These are phyloP conservation scores for Brachylomia viminalis DNA, from an alignment of 2,888 invertebrate species.

Conservation along the genomic window DNA sequence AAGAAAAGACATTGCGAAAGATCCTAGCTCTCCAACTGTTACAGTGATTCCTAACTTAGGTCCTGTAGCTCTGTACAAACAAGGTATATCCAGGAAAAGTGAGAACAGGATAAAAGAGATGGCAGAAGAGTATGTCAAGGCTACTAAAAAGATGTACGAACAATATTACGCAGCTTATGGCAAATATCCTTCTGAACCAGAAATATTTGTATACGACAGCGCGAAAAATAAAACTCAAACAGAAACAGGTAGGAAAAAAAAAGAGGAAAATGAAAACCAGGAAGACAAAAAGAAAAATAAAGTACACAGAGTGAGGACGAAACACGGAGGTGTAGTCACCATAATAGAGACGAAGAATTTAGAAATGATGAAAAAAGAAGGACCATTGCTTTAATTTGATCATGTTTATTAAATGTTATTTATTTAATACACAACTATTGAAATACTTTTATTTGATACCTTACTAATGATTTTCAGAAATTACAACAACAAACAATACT, in stretches of 20 bases:
- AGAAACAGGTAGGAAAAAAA: slow-evolving; percentile 2
- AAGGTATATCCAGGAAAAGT: slow-evolving; percentile 81
- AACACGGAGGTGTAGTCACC: slow-evolving; percentile 54
- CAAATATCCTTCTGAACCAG: slow-evolving; percentile 39
- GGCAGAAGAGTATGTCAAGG: slow-evolving; percentile 73
- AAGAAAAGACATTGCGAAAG: slow-evolving; percentile 73
- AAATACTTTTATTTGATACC: slow-evolving; percentile 10
- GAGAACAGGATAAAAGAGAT: slow-evolving; percentile 77
- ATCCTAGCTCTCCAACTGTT: slow-evolving; percentile 76
- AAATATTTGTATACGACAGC: slow-evolving; percentile 57
- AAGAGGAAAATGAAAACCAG: slow-evolving; percentile 2
- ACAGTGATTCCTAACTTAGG: slow-evolving; percentile 78
- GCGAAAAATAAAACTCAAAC: slow-evolving; percentile 51
- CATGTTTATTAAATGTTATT: not conserved
- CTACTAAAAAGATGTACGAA: slow-evolving; percentile 51
- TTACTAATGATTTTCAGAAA: not conserved
- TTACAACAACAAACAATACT: not conserved
- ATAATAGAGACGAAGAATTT: slow-evolving; percentile 58
- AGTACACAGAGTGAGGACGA: slow-evolving; percentile 44
- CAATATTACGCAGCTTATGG: slow-evolving; percentile 56
- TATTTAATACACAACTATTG: not conserved
- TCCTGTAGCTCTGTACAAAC: slow-evolving; percentile 79
- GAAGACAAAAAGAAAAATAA: slow-evolving; percentile 35
- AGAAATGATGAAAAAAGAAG: slow-evolving; percentile 39
- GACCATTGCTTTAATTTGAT: not conserved